Evolutionary conservation across 2,888 invertebrate genomes (phyloP).

Genomic region (Pterobdella sp.): DNA sequence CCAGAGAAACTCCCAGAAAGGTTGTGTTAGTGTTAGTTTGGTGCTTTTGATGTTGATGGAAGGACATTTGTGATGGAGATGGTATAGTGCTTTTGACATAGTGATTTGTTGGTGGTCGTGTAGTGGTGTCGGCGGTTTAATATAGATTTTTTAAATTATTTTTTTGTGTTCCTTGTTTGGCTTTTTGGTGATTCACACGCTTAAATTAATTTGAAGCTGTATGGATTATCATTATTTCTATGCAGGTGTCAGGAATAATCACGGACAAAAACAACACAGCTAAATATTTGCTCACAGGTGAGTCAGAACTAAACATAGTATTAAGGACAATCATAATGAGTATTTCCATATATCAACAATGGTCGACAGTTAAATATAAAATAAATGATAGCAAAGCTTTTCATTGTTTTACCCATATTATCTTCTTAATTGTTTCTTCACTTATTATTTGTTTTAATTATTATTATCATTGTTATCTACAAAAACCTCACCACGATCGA

Average conservation of each 20-base stretch:
- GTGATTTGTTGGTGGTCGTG: too few relatives aligned
- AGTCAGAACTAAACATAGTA: too few relatives aligned
- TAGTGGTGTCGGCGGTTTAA: too few relatives aligned
- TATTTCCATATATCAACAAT: too few relatives aligned
- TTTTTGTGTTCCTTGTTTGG: not conserved
- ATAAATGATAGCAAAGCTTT: too few relatives aligned
- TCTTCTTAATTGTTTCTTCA: not conserved
- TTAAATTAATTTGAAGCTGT: not conserved
- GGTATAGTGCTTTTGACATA: too few relatives aligned
- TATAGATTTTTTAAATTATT: too few relatives aligned
- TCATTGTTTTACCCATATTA: too few relatives aligned
- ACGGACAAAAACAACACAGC: constrained; percentile 56
- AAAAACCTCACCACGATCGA: not conserved
- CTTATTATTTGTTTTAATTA: not conserved
- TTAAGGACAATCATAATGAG: too few relatives aligned
- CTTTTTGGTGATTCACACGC: not conserved
- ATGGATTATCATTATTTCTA: not conserved
- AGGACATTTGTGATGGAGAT: too few relatives aligned
- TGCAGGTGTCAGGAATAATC: constrained; percentile 64
- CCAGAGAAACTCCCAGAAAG: constrained; percentile 78
- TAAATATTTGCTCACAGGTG: constrained; percentile 58
- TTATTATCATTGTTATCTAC: not conserved
- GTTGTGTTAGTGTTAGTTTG: constrained; percentile 37
- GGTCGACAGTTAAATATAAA: too few relatives aligned
- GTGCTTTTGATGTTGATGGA: not conserved